Evolutionary conservation across 1,140 invertebrate genomes (phyloP).

Genomic region (Micrasema minimum): DNA sequence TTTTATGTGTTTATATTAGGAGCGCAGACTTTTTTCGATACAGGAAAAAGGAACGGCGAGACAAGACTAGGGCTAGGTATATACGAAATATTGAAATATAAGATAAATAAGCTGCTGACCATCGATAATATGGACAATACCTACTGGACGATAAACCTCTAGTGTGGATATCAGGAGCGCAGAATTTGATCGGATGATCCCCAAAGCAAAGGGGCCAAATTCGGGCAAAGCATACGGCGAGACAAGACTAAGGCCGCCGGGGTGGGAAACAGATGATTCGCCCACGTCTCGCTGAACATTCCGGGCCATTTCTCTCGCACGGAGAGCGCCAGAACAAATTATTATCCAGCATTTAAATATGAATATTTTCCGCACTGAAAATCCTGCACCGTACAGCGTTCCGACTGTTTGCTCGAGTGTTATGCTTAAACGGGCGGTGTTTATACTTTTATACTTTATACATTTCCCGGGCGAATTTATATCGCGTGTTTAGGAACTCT

Average conservation of each 20-base stretch:
- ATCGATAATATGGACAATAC: too few relatives aligned
- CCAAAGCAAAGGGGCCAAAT: neutral
- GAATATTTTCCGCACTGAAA: constrained; percentile 37
- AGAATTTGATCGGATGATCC: constrained; percentile 21
- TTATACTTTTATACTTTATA: too few relatives aligned
- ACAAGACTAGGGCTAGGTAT: too few relatives aligned
- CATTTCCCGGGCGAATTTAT: too few relatives aligned
- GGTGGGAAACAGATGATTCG: constrained; percentile 14
- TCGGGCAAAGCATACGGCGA: constrained; percentile 12
- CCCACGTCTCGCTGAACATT: constrained; percentile 39
- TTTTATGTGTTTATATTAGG: too few relatives aligned
- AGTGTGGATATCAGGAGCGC: neutral
- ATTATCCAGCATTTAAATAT: constrained; percentile 47
- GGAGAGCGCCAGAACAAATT: constrained; percentile 34
- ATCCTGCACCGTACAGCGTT: constrained; percentile 10
- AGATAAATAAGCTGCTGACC: too few relatives aligned
- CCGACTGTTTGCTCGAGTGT: neutral
- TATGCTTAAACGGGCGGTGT: constrained; percentile 7
- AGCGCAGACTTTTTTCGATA: too few relatives aligned
- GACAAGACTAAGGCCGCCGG: constrained; percentile 11
- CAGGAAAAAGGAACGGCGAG: too few relatives aligned
- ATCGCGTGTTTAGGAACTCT: too few relatives aligned
- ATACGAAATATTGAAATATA: too few relatives aligned
- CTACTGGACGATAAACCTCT: too few relatives aligned
- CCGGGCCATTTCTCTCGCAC: constrained; percentile 45